phyloP scores from a whole-genome alignment of 2,888 invertebrate genomes.

The Helleia helle region DNA sequence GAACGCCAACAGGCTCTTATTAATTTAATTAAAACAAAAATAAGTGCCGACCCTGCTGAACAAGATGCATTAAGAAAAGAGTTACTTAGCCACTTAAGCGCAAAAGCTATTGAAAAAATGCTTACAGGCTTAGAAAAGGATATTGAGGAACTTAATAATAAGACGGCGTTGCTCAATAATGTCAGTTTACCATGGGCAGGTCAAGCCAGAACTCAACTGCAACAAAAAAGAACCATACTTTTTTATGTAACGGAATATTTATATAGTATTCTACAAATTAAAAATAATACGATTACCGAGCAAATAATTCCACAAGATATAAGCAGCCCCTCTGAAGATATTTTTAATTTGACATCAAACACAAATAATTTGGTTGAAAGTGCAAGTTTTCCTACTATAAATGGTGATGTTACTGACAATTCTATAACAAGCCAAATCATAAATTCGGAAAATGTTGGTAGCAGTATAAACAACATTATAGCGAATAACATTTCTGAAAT shows the following conservation, averaged over 20 bases:
- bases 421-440: too few relatives aligned
- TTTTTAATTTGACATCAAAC: too few relatives aligned
- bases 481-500: background rate
- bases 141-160: slow-evolving; percentile 48
- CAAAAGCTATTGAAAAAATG: slow-evolving; percentile 39
- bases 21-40: slow-evolving; percentile 40
- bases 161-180: slow-evolving; percentile 42
- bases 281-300: too few relatives aligned
- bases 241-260: slow-evolving; percentile 42
- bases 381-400: too few relatives aligned
- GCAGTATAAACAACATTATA: too few relatives aligned
- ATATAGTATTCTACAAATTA: slow-evolving; percentile 31
- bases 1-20: slow-evolving; percentile 52
- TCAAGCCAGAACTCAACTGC: slow-evolving; percentile 35
- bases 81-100: slow-evolving; percentile 41
- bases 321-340: too few relatives aligned
- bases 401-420: too few relatives aligned
- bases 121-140: slow-evolving; percentile 40
- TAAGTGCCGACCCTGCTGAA: slow-evolving; percentile 32
- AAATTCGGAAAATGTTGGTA: background rate
- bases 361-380: too few relatives aligned
- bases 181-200: slow-evolving; percentile 40
- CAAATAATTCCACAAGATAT: too few relatives aligned
- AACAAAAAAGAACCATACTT: slow-evolving; percentile 45
- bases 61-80: slow-evolving; percentile 38